Base-by-base conservation (phyloP, 2,113 vertebrate genomes). In the Vulpes ferrilata region DNA sequence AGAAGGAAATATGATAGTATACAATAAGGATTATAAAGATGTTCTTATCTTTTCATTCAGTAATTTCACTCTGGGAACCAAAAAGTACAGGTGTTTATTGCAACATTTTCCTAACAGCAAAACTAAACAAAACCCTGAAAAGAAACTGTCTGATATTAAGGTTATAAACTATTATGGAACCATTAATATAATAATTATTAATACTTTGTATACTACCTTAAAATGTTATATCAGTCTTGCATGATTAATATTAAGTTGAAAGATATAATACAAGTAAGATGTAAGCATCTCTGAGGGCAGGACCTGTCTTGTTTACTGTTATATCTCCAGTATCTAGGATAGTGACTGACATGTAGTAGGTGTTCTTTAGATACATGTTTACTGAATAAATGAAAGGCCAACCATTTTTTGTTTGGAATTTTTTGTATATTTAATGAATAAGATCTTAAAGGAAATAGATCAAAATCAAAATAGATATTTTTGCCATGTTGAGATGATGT, bases 401-500 rank as follows among this genome's bases (percentile, higher is more conserved):
- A 7, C 27, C 19, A 15, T 81, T 96, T 94, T 87, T 74, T 87
- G 38, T 95, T 93, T 90, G 51, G 43, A 90, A 81, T 90, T 95
- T 86, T 96, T 1, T 94, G 10, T 93, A 12, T 95, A 78, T 97
- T 93, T 96, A 89, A 86, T 93, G 57, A 95, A 65, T 3, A 60
- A 89, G 74, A 87, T 83, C 65, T 95, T 92, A 91, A 78, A 91
- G 73, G 57, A 95, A 95, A 81, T 78, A 65, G 62, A 69, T 8
- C 51, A 84, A 96, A 93, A 92, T 95, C 22, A 92, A 91, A 94
- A 78, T 86, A 89, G 89, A 91, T 86, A 71, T 93, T 2, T 2
- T 92, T 95, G 25, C 35, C 32, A 10, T 96, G 19, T 92, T 96
- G 13, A 19, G 9, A 19, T 96, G 32, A 35, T 95, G 11, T 81